Evolutionary conservation across 2,797 vertebrate genomes (phyloP), one percentile per base, ranked within the genome.

Genomic region (Ambastaia sidthimunki): DNA sequence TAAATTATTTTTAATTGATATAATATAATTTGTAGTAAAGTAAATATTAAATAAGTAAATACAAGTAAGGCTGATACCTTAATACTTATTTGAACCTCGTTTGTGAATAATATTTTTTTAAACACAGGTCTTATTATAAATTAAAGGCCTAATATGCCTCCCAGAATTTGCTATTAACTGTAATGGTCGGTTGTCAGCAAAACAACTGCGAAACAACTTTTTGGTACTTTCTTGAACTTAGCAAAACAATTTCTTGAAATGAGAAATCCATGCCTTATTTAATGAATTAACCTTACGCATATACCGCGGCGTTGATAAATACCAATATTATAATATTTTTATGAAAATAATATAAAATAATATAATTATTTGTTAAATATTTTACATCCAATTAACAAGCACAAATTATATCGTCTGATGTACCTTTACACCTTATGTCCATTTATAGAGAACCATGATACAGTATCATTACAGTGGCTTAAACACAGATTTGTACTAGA

Each of bases 181-280:
- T 92, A 95, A 97, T 94, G 94, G 94, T 90, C 95, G 92, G 92
- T 93, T 92, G 94, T 62, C 73, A 91, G 90, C 88, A 89, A 94
- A 94, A 95, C 94, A 97, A 37, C 34, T 37, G 6, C 34, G 34
- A 37, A 37, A 37, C 34, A 37, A 37, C 34, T 95, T n/a, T n/a
- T n/a, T n/a, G 95, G 95, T 95, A 95, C 95, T 95, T 94, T 92
- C 94, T 66, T 96, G 34, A 37, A 37, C 34, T 37, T 37, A 37
- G 5, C 5, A 37, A 37, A 7, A 37, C 34, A n/a, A n/a, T 96
- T 90, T 96, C 96, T 96, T 96, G 94, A 95, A 94, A 97, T 96
- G 95, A 96, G 95, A 97, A 96, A 98, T 96, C 3, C 16, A 3
- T 95, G 96, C 94, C 94, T 97, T 97, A 96, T 96, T 50, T 1